phyloP scores from a whole-genome alignment of 2,113 vertebrate species.

The Australoheros scitulus region DNA sequence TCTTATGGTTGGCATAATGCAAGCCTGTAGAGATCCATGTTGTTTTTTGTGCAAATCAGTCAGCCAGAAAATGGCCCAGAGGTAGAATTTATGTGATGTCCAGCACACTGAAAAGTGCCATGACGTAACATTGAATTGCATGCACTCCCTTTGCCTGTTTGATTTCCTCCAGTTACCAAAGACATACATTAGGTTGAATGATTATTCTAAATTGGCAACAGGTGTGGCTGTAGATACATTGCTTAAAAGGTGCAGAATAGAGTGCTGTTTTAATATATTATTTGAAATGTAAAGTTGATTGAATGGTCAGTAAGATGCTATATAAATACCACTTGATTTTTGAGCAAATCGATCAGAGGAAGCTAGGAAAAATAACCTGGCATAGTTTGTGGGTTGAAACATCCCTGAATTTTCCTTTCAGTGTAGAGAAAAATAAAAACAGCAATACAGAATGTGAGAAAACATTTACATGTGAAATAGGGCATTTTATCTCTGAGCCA shows the following conservation, averaged over 20 bases:
- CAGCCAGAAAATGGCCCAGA: background rate
- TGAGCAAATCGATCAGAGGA: background rate
- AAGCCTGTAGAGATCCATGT: background rate
- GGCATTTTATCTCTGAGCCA: background rate
- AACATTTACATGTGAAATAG: background rate
- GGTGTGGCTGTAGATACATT: background rate
- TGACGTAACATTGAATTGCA: background rate
- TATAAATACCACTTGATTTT: background rate
- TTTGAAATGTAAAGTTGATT: background rate
- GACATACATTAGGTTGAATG: background rate
- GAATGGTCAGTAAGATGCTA: background rate
- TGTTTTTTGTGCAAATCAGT: background rate
- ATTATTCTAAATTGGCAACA: background rate
- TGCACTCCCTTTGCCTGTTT: background rate
- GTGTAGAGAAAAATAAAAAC: background rate
- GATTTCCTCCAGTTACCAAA: background rate
- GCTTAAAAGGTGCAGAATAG: background rate
- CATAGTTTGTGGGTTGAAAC: background rate
- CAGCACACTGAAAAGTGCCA: background rate
- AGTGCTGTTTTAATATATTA: background rate
- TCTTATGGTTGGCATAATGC: background rate
- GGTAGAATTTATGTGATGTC: background rate
- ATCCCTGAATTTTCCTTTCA: background rate
- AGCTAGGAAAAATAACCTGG: background rate
- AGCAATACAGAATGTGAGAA: background rate